Conservation (phyloP, 2,797 vertebrate genomes). For the Tauraco hartlaubi region DNA sequence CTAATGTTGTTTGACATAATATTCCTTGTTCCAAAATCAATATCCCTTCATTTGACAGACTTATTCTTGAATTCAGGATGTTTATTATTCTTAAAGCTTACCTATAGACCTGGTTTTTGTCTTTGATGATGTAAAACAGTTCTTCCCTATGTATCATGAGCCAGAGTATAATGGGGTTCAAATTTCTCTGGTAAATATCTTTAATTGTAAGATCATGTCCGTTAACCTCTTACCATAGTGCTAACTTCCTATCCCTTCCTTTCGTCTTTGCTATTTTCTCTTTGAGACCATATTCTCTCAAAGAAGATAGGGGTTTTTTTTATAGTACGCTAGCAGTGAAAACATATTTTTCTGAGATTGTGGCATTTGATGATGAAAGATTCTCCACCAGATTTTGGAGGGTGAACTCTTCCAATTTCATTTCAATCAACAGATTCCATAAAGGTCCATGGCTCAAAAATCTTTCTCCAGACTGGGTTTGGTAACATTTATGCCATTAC, state of each 20-base stretch:
- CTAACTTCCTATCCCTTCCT: conserved; percentile 55
- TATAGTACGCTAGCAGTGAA: not conserved
- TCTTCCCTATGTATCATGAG: conserved; percentile 75
- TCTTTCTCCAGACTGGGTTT: not conserved
- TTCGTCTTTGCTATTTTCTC: conserved; percentile 34
- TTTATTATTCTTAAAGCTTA: conserved; percentile 91
- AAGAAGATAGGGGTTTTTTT: not conserved
- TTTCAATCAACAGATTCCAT: not conserved
- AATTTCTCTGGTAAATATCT: conserved; percentile 83
- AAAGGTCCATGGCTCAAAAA: not conserved
- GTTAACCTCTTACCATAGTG: conserved; percentile 65
- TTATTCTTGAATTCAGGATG: conserved; percentile 85
- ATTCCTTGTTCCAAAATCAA: conserved; percentile 89
- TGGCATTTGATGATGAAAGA: not conserved
- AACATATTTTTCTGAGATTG: not conserved
- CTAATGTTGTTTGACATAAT: conserved; percentile 87
- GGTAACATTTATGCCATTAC: fast-evolving
- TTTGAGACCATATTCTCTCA: not conserved
- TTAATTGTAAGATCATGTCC: conserved; percentile 82
- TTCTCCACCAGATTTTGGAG: not conserved
- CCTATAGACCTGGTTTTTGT: conserved; percentile 88
- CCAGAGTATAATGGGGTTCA: conserved; percentile 80
- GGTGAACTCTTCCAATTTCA: not conserved
- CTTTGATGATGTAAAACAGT: conserved; percentile 87
- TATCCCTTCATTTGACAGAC: conserved; percentile 85